Base-by-base conservation (phyloP, 1,140 invertebrate species). In the Bombus pyrosoma region DNA sequence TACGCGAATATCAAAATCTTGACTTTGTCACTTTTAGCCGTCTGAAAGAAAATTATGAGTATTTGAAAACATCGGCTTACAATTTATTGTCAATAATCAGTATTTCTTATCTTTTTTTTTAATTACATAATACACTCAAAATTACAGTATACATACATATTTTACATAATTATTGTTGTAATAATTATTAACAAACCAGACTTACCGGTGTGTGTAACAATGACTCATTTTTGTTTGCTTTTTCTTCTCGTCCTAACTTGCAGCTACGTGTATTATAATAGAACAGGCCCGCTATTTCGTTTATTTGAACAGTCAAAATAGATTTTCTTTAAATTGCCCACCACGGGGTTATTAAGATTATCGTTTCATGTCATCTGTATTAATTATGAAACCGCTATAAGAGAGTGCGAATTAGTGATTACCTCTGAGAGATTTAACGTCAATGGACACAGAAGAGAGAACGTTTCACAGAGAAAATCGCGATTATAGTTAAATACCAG, bases 141-240 rank as follows among this genome's bases (percentile, higher is more conserved):
- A 92, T 93, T 95, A 95, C 93, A 94, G 90, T 95, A 90, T 95
- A 95, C 92, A 94, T 95, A 95, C 93, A 95, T 95, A 94, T 94
- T 94, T 95, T 94, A 95, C 93, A 95, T 94, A 93, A 94, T 95
- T 91, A 91, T 92, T 92, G 87, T 93, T 92, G 85, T 93, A 92
- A 93, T 94, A 93, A 94, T 93, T 91, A 93, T 93, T 93, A 95
- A 95, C 92, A 94, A 95, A 95, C 92, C 94, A 95, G 92, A 94
- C 86, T 88, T 91, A 93, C 87, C 92, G 92, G 92, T 86, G 87
- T 92, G 79, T 94, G 79, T 94, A 94, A 94, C 94, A 94, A 93
- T 92, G 90, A 93, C 32, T 80, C 25, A 22, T 37, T 78, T 79
- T 13, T 13, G 66, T 79, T 32, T 79, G 18, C 2, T 91, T 83